These are phyloP conservation scores for Paedocypris sp. DNA, from an alignment of 2,113 vertebrate species.

Conservation along the genomic window DNA sequence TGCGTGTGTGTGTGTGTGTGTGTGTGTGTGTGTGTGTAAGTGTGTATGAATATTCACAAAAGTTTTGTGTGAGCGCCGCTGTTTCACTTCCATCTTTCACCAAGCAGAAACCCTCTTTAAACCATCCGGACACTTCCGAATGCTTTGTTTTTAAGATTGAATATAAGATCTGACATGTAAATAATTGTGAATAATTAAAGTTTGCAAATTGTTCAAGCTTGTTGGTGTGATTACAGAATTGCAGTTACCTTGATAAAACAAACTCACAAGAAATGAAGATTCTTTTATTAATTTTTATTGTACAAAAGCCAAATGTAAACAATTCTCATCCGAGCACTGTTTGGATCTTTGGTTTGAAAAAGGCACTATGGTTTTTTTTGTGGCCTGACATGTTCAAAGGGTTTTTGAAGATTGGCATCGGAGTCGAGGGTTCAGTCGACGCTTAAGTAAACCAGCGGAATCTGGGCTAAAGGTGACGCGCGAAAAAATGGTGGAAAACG, in stretches of 20 bases:
- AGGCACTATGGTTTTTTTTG: conserved; percentile 22
- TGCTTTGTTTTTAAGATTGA: conserved; percentile 11
- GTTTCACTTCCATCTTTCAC: not conserved
- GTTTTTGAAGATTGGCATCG: not conserved
- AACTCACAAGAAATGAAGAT: too few relatives aligned
- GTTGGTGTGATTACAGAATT: not conserved
- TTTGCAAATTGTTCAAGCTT: conserved; percentile 10
- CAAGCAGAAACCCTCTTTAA: not conserved
- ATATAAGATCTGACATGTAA: conserved; percentile 47
- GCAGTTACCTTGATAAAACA: too few relatives aligned
- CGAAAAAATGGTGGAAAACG: too few relatives aligned
- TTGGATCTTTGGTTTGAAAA: conserved; percentile 22
- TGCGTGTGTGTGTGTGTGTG: not conserved
- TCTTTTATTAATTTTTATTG: too few relatives aligned
- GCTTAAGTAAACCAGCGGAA: conserved; percentile 2
- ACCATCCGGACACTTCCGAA: not conserved
- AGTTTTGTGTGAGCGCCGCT: not conserved
- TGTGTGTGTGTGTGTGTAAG: not conserved
- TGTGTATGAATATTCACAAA: not conserved
- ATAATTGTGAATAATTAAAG: conserved; percentile 56
- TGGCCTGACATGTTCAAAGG: not conserved
- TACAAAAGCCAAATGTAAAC: not conserved
- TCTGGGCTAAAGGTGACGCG: not conserved
- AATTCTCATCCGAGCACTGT: not conserved
- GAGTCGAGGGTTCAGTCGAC: not conserved